A percentile compares a stretch with the other conserved stretches of the same genome.
phyloP scores from a whole-genome alignment of 2,888 invertebrate genomes.

The Athalia cordata region DNA sequence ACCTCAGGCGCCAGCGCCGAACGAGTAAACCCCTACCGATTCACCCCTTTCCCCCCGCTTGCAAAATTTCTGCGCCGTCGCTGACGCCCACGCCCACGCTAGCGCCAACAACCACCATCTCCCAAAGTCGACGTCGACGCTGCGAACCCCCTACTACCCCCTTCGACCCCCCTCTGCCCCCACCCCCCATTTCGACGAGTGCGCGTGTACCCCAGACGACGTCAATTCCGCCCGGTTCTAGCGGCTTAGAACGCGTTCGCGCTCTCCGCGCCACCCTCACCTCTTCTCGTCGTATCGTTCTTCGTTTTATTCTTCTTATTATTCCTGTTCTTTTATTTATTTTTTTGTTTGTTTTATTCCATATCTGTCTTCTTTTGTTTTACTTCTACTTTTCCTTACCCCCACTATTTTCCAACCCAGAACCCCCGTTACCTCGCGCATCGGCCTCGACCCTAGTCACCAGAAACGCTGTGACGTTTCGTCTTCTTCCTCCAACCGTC shows the following conservation, averaged over 20 bases:
- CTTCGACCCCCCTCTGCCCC: not conserved
- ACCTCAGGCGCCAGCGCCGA: not conserved
- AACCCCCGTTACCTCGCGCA: not conserved
- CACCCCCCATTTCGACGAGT: constrained; percentile 2
- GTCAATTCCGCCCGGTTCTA: constrained; percentile 23
- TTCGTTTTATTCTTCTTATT: too few relatives aligned
- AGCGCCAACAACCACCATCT: constrained; percentile 8
- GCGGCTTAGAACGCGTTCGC: constrained; percentile 28
- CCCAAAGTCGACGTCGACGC: not conserved
- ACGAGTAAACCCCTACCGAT: not conserved
- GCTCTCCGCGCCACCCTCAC: not conserved
- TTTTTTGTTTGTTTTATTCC: too few relatives aligned
- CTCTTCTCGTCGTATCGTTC: not conserved
- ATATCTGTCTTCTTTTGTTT: not conserved
- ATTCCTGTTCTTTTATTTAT: too few relatives aligned
- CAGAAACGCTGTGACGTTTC: constrained; percentile 30
- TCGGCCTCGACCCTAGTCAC: constrained; percentile 28
- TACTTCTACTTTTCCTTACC: not conserved
- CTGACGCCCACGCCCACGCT: constrained; percentile 14
- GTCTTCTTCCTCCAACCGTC: constrained; percentile 16
- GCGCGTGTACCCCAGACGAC: constrained; percentile 23
- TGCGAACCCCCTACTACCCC: constrained; percentile 53
- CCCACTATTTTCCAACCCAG: not conserved
- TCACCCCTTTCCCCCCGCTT: not conserved
- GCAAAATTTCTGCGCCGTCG: not conserved